phyloP scores from a whole-genome alignment of 2,888 invertebrate species.

The Hydroisotoma schaefferi region DNA sequence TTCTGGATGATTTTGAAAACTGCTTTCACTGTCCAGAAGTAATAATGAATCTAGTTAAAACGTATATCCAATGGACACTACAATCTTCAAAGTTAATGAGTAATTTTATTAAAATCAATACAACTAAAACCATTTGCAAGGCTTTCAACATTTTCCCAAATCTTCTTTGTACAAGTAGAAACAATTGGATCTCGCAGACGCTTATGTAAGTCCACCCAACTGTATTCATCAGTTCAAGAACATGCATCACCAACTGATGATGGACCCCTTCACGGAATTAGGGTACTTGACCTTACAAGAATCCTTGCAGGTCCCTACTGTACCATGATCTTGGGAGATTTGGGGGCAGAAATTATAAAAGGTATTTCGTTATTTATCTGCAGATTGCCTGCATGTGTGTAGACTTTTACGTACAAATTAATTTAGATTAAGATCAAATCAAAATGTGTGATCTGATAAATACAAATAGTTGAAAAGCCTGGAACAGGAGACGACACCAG shows the following conservation, averaged over 20 bases:
- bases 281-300: constrained; percentile 75
- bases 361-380: constrained; percentile 20
- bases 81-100: not conserved
- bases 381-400: not conserved
- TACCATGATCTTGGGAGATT: constrained; percentile 74
- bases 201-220: too few relatives aligned
- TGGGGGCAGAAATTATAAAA: constrained; percentile 55
- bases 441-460: too few relatives aligned
- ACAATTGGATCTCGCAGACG: too few relatives aligned
- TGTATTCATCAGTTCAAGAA: not conserved
- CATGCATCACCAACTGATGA: not conserved
- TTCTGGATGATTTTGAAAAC: too few relatives aligned
- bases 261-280: constrained; percentile 65
- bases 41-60: too few relatives aligned
- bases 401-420: not conserved
- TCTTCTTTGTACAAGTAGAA: too few relatives aligned
- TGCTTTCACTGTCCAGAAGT: too few relatives aligned
- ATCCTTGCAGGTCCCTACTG: constrained; percentile 93
- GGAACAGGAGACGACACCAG: constrained; percentile 80
- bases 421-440: too few relatives aligned
- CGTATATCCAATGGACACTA: not conserved
- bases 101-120: not conserved
- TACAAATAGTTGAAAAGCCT: constrained; percentile 86
- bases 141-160: too few relatives aligned
- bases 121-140: not conserved